Conservation (phyloP, 2,888 invertebrate species). For the Idaea biselata region DNA sequence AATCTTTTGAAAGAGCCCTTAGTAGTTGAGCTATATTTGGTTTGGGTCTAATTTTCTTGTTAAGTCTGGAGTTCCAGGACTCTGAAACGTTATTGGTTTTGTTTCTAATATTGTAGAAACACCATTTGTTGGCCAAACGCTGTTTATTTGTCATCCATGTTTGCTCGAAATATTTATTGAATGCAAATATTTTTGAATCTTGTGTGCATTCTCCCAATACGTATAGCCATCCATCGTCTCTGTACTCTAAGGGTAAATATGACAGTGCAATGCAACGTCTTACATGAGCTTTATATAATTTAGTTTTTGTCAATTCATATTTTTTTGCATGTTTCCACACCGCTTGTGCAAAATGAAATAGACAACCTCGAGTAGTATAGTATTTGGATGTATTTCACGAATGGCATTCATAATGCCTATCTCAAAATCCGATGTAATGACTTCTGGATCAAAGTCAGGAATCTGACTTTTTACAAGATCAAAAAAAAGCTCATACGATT, state of each 20-base stretch:
- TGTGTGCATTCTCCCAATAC: conserved; percentile 8
- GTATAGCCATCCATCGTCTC: conserved; percentile 6
- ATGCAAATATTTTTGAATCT: neutral
- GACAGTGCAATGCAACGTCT: conserved; percentile 1
- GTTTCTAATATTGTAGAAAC: conserved; percentile 8
- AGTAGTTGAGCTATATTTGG: conserved; percentile 10
- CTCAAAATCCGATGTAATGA: conserved; percentile 13
- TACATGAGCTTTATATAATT: conserved; percentile 2
- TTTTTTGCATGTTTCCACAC: conserved; percentile 5
- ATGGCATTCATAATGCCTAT: conserved; percentile 5
- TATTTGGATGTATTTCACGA: conserved; percentile 7
- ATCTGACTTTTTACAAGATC: conserved; percentile 16
- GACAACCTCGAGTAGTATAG: conserved; percentile 6
- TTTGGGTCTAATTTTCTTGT: conserved; percentile 13
- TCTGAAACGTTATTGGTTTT: conserved; percentile 11
- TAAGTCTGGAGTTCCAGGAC: conserved; percentile 11
- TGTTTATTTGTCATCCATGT: conserved; percentile 2
- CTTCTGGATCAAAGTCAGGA: conserved; percentile 18
- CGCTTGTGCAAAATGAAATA: conserved; percentile 9
- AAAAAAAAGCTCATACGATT: conserved; percentile 14
- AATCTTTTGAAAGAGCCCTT: neutral
- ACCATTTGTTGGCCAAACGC: conserved; percentile 8
- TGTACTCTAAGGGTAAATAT: conserved; percentile 4
- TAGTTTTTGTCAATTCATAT: neutral
- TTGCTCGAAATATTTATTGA: conserved; percentile 2